Evolutionary conservation across 2,888 invertebrate species (phyloP), one percentile per base, ranked within the genome.

Genomic region (Mythimna vitellina): DNA sequence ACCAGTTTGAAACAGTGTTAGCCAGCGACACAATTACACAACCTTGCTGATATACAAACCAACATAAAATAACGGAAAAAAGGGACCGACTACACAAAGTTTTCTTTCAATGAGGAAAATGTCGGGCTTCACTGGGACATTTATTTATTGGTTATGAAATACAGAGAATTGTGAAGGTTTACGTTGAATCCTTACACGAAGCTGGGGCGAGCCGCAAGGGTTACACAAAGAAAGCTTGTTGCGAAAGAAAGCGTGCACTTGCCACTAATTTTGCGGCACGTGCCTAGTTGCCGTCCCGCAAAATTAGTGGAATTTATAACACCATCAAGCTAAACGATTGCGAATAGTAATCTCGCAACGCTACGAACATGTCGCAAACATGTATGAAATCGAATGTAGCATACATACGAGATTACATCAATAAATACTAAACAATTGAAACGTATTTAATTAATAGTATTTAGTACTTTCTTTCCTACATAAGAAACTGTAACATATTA

Each of bases 41-140:
- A 29, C 46, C 63, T 35, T n/a, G n/a, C n/a, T n/a, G 5, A 20
- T 3, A 35, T 12, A 58, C 2, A 32, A n/a, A 64, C 38, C 17
- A 7, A 29, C 49, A 49, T 10, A 7, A 38, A 46, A 68, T 29
- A 63, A 63, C 12, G 12, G 14, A 53, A 65, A 17, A 65, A 65
- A 58, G 4, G 54, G 29, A 42, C 22, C 32, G 17, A 12, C 20
- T 25, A 32, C 0, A 53, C 14, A 53, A 54, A 51, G 25, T 14
- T 14, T 53, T n/a, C 32, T 60, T 58, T 32, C 32, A 12, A 20
- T n/a, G 1, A 12, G 22, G 17, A 17, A 49, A 46, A 46, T 22
- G 1, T 38, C 10, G 20, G 12, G 29, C 54, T 46, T 53, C 20
- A 49, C 14, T 22, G 25, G 4, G 46, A 22, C 8, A 14, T 51